Evolutionary conservation across 2,113 vertebrate species (phyloP).

Genomic region (Apodemus speciosus): DNA sequence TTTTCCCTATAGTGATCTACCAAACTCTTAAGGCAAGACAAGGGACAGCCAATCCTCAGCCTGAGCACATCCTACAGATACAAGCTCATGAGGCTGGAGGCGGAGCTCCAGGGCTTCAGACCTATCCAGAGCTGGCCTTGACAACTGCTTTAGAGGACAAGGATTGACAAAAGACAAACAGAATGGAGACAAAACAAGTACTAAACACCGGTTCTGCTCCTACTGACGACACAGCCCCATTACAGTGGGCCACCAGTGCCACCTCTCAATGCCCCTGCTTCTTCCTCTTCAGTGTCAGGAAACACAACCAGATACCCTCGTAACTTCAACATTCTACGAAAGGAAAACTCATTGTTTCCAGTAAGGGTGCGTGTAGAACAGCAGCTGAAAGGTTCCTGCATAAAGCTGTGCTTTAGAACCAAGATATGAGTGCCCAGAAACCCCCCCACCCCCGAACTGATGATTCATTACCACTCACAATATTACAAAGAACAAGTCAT

Average conservation of each 20-base stretch:
- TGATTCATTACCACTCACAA: not conserved
- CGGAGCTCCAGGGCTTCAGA: not conserved
- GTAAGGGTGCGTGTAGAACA: not conserved
- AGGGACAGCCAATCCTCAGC: not conserved
- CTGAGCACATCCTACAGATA: not conserved
- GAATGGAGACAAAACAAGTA: not conserved
- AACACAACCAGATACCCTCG: not conserved
- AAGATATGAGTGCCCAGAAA: not conserved
- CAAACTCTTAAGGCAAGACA: not conserved
- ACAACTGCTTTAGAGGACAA: not conserved
- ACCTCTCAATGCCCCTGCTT: not conserved
- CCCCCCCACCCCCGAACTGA: not conserved
- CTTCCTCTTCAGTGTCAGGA: not conserved
- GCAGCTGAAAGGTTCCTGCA: not conserved
- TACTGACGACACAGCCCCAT: not conserved
- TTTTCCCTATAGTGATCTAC: not conserved
- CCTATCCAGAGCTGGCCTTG: not conserved
- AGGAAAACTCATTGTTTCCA: slow-evolving; percentile 24
- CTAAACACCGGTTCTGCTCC: not conserved
- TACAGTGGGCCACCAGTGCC: not conserved
- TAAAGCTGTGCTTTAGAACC: not conserved
- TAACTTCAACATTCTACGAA: not conserved
- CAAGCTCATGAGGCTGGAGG: too few species aligned
- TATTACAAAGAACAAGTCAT: not conserved
- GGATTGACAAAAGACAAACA: not conserved